Base-by-base conservation (phyloP, 2,888 invertebrate genomes). In the Caenorhabditis sp. region DNA sequence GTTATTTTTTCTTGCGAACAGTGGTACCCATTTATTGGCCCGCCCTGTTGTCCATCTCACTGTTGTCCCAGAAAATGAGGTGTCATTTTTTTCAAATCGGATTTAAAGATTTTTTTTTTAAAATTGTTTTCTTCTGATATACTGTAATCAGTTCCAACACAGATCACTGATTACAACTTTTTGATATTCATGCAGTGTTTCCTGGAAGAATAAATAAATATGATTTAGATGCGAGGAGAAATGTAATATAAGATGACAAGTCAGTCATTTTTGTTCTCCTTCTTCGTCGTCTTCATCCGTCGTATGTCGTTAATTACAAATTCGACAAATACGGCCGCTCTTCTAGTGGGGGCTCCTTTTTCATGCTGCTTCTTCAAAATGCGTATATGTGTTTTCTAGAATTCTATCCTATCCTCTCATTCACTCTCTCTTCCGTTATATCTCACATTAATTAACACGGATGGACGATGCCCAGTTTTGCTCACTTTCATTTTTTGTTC, bases 371-470 rank as follows among this genome's bases (percentile, higher is more conserved):
- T 24, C 17, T 43, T 10, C 12, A 43, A 43, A 43, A 43, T 43
- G 43, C 14, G 43, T 17, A 31, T 31, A 31, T 31, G 31, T 31
- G 31, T 31, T 31, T 31, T 31, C 31, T 17, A 43, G 43, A 43
- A 23, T 51, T n/a, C 51, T 57, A 17, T 26, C 10, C 36, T 24
- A 10, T 24, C 27, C 27, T 50, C 60, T 24, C 54, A 24, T 55
- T 54, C 54, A 27, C 62, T 53, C 54, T 51, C 54, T 62, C 43
- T 19, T 43, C 43, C 19, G 58, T 66, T 73, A 64, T 60, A 58
- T 68, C 72, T 37, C 72, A 66, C 72, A 67, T 67, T 72, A 72
- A 67, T 72, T 72, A 67, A 62, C 66, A 71, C 71, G 63, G 62
- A 58, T 43, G 43, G 43, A 43, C 43, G 43, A 43, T 43, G 43